Conservation (phyloP, 2,888 invertebrate species). For the Callimorpha dominula region DNA sequence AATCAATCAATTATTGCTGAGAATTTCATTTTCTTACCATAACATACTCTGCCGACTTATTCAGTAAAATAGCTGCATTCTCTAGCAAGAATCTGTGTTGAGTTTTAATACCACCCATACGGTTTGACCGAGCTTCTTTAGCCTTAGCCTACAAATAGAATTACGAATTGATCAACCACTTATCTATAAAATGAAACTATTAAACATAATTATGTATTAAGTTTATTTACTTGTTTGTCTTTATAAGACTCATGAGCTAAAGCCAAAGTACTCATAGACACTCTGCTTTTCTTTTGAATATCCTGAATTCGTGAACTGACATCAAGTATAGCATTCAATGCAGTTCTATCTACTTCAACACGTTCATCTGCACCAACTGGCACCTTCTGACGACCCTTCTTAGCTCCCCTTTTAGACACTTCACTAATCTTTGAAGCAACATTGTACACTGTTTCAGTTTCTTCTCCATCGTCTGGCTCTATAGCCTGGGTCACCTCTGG, state of each 20-base stretch:
- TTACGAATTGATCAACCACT: conserved; percentile 24
- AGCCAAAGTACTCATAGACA: conserved; percentile 77
- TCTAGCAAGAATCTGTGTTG: conserved; percentile 90
- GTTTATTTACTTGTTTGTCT: conserved; percentile 83
- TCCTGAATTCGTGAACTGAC: conserved; percentile 73
- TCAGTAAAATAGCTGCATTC: conserved; percentile 87
- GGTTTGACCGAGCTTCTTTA: conserved; percentile 87
- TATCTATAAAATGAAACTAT: conserved; percentile 59
- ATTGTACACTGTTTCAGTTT: not conserved
- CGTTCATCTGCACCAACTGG: conserved; percentile 47
- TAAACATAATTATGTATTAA: conserved; percentile 47
- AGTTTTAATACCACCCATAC: conserved; percentile 74
- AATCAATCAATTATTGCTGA: not conserved
- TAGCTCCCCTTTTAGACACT: conserved; percentile 48
- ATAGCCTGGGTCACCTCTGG: not conserved
- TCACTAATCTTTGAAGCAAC: conserved; percentile 55
- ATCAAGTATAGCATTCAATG: conserved; percentile 78
- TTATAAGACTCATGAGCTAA: conserved; percentile 80
- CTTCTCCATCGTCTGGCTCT: not conserved
- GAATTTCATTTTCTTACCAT: conserved; percentile 71
- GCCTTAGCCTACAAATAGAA: conserved; percentile 85
- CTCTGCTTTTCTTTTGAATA: conserved; percentile 75
- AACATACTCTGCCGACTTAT: conserved; percentile 84
- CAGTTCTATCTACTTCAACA: conserved; percentile 74
- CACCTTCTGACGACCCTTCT: conserved; percentile 46